These are phyloP conservation scores for Macrophya annulata DNA, from an alignment of 2,888 invertebrate genomes.

Conservation along the genomic window DNA sequence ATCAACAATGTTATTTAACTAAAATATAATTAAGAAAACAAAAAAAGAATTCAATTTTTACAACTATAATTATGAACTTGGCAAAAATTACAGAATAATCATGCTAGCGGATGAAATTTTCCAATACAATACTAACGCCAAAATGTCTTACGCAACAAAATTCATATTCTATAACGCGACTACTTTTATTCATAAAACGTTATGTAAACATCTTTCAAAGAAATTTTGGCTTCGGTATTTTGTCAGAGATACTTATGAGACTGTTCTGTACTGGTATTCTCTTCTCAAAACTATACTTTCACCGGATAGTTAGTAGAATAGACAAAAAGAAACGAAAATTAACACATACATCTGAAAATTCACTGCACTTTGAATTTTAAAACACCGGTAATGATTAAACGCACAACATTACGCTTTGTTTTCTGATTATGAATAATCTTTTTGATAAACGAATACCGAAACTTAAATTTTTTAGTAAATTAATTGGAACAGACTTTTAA, in stretches of 20 bases:
- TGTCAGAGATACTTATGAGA: background rate
- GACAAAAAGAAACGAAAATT: background rate
- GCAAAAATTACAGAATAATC: background rate
- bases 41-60: background rate
- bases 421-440: background rate
- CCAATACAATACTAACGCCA: background rate
- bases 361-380: background rate
- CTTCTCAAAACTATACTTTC: background rate
- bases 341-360: background rate
- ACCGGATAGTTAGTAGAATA: background rate
- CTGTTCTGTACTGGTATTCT: background rate
- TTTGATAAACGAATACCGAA: no score
- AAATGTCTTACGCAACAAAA: background rate
- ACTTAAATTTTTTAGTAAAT: background rate
- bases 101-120: background rate
- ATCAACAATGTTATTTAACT: background rate
- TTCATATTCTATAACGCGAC: background rate
- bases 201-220: background rate
- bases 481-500: background rate
- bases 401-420: background rate
- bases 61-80: background rate
- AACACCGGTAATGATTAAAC: background rate
- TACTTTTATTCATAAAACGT: background rate
- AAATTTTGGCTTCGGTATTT: conserved; percentile 14
- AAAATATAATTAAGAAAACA: background rate